These are phyloP conservation scores for Macquaria australasica DNA, from an alignment of 2,113 vertebrate species.

Conservation along the genomic window DNA sequence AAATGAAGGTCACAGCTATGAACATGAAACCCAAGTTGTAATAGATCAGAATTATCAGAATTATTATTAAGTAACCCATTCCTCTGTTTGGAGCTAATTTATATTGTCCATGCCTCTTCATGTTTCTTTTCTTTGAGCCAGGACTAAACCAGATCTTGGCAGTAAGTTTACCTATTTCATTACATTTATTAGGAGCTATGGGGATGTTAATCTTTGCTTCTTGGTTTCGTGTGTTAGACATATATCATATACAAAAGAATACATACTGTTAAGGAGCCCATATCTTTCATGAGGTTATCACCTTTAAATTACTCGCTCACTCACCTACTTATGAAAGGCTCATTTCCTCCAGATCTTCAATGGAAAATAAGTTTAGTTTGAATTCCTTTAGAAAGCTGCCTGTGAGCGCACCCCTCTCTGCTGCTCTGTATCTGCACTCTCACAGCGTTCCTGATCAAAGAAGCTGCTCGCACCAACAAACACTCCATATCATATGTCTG, in stretches of 20 bases:
- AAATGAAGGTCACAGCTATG: neutral
- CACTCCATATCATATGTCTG: neutral
- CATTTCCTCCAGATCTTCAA: neutral
- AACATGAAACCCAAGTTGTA: neutral
- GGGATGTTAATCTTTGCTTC: neutral
- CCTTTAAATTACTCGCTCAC: too few relatives aligned
- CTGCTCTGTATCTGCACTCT: conserved; percentile 2
- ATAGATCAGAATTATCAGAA: neutral
- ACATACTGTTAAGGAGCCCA: neutral
- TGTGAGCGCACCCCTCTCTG: neutral
- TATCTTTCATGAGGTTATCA: conserved; percentile 8
- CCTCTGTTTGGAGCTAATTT: neutral
- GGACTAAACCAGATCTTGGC: neutral
- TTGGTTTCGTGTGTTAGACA: neutral
- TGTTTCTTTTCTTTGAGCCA: neutral
- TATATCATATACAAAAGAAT: conserved; percentile 3
- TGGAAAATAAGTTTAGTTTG: neutral
- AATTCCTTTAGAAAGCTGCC: conserved; percentile 24
- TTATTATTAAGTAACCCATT: neutral
- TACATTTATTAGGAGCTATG: neutral
- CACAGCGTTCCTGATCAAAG: conserved; percentile 29
- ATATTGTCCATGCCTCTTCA: neutral
- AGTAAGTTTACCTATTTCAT: neutral
- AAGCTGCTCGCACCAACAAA: neutral
- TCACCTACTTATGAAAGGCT: neutral